Conservation (phyloP, 2,888 invertebrate species). For the Toxonevra muliebris region DNA sequence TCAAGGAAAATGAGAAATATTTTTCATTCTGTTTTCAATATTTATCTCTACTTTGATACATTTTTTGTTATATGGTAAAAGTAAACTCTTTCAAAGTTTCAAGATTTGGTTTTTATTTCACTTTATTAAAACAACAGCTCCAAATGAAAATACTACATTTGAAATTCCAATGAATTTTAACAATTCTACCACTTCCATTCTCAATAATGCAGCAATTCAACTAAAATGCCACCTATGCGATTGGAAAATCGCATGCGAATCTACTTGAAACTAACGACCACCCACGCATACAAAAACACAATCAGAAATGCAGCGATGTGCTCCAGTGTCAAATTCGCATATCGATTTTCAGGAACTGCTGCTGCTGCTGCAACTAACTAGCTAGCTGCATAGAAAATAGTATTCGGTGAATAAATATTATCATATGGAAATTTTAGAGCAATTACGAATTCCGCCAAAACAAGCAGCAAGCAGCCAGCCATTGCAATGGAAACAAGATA, state of each 20-base stretch:
- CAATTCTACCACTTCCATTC: not conserved
- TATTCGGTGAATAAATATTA: conserved; percentile 47
- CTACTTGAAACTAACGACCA: conserved; percentile 20
- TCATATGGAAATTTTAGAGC: conserved; percentile 51
- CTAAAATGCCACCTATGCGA: not conserved
- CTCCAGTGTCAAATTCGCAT: conserved; percentile 40
- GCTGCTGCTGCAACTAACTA: not conserved
- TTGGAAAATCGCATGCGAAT: not conserved
- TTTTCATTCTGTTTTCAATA: no score
- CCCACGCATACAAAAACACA: conserved; percentile 24
- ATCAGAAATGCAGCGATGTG: conserved; percentile 8
- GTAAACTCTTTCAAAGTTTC: no score
- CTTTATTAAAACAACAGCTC: no score
- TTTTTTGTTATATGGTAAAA: no score
- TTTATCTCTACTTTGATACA: no score
- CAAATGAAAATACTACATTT: not conserved
- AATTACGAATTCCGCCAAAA: conserved; percentile 36
- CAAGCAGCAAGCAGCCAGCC: conserved; percentile 2
- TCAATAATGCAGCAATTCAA: not conserved
- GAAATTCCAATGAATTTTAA: not conserved
- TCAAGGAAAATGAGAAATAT: no score
- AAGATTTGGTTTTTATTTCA: no score
- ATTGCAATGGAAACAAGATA: not conserved
- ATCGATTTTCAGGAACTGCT: conserved; percentile 32
- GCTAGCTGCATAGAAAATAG: conserved; percentile 22